phyloP scores from a whole-genome alignment of 2,797 vertebrate genomes.

The Centropyge bicolor region DNA sequence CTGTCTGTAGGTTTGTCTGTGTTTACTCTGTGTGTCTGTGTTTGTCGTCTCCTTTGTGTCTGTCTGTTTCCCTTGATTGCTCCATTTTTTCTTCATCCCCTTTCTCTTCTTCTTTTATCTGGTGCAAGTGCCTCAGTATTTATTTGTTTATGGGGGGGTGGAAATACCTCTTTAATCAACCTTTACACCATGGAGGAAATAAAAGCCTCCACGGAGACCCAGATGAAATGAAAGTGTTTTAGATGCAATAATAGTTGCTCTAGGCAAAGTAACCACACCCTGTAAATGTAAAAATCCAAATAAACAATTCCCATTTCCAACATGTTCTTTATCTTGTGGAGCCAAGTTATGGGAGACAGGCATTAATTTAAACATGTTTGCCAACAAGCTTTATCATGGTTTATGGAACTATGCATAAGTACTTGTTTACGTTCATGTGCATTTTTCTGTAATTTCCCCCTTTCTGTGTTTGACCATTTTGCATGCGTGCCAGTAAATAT shows the following conservation, averaged over 20 bases:
- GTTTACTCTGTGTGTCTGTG: conserved; percentile 17
- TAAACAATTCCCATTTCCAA: conserved; percentile 34
- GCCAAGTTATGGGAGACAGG: background rate
- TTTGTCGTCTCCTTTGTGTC: conserved; percentile 22
- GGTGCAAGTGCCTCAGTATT: conserved; percentile 25
- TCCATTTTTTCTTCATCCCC: background rate
- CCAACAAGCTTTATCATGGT: conserved; percentile 1
- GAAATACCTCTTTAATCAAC: conserved; percentile 42
- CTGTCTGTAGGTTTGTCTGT: background rate
- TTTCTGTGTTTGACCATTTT: background rate
- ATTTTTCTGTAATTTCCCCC: background rate
- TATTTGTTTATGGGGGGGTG: conserved; percentile 38
- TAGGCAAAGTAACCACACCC: conserved; percentile 54
- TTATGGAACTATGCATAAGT: background rate
- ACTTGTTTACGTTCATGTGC: background rate
- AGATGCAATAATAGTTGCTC: conserved; percentile 28
- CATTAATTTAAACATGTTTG: background rate
- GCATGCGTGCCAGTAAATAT: background rate
- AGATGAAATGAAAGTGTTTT: conserved; percentile 54
- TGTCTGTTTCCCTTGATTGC: background rate
- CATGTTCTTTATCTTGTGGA: conserved; percentile 29
- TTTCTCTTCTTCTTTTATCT: conserved; percentile 20
- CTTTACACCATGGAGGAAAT: conserved; percentile 28
- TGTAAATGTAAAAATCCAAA: conserved; percentile 44
- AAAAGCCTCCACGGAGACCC: conserved; percentile 33